Conservation (phyloP, 2,113 vertebrate genomes). For the Oostethus manadensis region DNA sequence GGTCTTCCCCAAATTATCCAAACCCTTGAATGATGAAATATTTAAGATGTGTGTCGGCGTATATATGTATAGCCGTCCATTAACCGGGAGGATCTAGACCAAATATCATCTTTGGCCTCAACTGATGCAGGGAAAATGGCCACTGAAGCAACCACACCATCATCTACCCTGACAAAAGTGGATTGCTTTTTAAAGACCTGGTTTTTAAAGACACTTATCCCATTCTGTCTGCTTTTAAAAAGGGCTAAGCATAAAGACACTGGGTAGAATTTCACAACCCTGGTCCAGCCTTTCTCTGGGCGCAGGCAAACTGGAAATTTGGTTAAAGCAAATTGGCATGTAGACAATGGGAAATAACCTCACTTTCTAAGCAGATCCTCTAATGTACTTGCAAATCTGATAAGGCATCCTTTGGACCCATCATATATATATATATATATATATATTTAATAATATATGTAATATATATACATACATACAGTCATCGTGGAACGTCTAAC, state of each 20-base stretch:
- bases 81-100: too few species aligned
- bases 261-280: constrained; percentile 36
- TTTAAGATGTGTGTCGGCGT: too few species aligned
- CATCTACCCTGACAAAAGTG: constrained; percentile 30
- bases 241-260: constrained; percentile 20
- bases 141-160: constrained; percentile 16
- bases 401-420: constrained; percentile 37
- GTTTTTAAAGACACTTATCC: constrained; percentile 33
- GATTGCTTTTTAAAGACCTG: constrained; percentile 46
- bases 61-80: too few species aligned
- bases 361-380: constrained; percentile 33
- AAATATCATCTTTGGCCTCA: constrained; percentile 1
- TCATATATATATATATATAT: constrained; percentile 21
- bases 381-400: constrained; percentile 54
- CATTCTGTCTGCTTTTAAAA: constrained; percentile 33
- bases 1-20: too few species aligned
- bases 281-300: constrained; percentile 31
- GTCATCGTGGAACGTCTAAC: constrained; percentile 47
- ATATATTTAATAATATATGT: too few species aligned
- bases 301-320: constrained; percentile 33
- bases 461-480: constrained; percentile 20
- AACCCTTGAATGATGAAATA: too few species aligned
- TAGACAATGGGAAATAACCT: constrained; percentile 29
- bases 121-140: not conserved
- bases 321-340: constrained; percentile 31